Evolutionary conservation across 2,888 invertebrate species (phyloP).

Genomic region (Cheilosia scutellata): DNA sequence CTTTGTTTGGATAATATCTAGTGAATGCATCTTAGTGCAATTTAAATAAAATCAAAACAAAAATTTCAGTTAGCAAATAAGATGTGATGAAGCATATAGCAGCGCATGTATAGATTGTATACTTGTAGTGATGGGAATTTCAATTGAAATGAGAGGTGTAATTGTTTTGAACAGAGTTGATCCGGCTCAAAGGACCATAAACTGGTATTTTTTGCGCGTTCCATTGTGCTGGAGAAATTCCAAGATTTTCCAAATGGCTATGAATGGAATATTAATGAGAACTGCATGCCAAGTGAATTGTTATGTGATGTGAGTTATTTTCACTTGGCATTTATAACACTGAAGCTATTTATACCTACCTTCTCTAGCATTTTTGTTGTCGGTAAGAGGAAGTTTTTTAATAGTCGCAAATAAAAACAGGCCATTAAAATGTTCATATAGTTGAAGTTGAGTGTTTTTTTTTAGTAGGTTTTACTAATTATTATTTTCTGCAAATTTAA

Average conservation of each 20-base stretch:
- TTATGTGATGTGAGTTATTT: background rate
- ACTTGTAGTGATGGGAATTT: constrained; percentile 35
- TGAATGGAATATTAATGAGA: background rate
- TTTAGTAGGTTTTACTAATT: too few species aligned
- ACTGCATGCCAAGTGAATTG: background rate
- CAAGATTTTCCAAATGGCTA: background rate
- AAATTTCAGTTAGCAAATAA: constrained; percentile 18
- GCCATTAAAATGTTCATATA: too few species aligned
- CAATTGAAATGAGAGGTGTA: constrained; percentile 8
- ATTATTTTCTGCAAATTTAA: too few species aligned
- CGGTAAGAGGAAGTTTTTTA: too few species aligned
- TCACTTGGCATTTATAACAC: background rate
- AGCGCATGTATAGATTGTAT: too few species aligned
- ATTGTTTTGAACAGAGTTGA: background rate
- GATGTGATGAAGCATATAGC: constrained; percentile 6
- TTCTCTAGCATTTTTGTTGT: too few species aligned
- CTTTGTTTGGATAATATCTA: constrained; percentile 24
- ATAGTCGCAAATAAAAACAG: too few species aligned
- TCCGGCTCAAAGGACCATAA: constrained; percentile 48
- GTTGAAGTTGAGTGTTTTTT: too few species aligned
- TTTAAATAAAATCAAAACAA: constrained; percentile 37
- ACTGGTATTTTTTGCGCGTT: background rate
- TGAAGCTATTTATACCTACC: too few species aligned
- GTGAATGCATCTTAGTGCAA: constrained; percentile 28
- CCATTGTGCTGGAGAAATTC: background rate